These are phyloP conservation scores for Sitobion miscanthi DNA, from an alignment of 1,140 invertebrate species.

Conservation along the genomic window DNA sequence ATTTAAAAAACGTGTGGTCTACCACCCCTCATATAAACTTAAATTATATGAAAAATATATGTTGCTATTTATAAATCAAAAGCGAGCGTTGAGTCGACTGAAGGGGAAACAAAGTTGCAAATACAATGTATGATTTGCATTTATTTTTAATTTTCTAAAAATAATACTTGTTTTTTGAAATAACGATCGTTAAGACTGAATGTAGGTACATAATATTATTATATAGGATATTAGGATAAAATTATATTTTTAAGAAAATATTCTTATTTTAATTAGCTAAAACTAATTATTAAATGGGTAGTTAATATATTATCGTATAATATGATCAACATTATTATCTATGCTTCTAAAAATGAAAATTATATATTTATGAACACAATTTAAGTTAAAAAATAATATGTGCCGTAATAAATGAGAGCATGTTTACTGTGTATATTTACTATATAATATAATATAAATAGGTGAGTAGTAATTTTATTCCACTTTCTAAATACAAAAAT, in stretches of 20 bases:
- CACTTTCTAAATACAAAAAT: neutral
- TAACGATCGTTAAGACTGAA: neutral
- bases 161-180: neutral
- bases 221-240: neutral
- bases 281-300: too few relatives aligned
- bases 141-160: neutral
- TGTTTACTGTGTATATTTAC: neutral
- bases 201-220: neutral
- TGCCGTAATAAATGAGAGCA: neutral
- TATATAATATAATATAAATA: neutral
- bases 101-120: neutral
- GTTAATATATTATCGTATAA: too few relatives aligned
- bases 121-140: neutral
- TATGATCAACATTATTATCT: neutral
- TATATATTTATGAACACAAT: neutral
- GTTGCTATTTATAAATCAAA: neutral
- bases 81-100: neutral
- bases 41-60: neutral
- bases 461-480: neutral
- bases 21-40: neutral
- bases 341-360: neutral
- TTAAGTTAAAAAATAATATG: neutral
- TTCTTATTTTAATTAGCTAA: neutral
- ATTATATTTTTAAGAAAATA: neutral
- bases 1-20: neutral